Base-by-base conservation (phyloP, 2,797 vertebrate species). In the Halcyon smyrnensis region DNA sequence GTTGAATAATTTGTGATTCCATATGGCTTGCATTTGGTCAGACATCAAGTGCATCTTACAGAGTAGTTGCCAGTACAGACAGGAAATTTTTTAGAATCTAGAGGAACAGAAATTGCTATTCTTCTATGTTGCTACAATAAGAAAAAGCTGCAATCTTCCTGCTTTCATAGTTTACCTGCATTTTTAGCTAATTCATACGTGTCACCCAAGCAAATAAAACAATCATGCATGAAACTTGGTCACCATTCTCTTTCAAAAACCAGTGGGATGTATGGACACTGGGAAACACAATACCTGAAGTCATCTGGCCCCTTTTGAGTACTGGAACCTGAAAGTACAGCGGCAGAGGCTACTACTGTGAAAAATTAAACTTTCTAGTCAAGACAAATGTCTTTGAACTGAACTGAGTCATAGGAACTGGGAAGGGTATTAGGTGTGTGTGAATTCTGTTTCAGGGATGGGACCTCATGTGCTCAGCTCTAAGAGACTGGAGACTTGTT, bases 1-100 rank as follows among this genome's bases (percentile, higher is more conserved):
- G 46, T 20, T 93, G 87, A 94, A 93, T 93, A 94, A 95, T 95
- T 94, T 80, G 59, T 91, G 50, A 88, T 81, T 88, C 77, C 83
- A 82, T 81, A 68, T 91, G 88, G 62, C 59, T 32, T 48, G n/a
- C 8, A 30, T 89, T 91, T 90, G 53, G 71, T 48, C 62, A 81
- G 79, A 46, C 43, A 45, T 48, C 6, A 48, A 70, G 60, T 83
- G 57, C 71, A 62, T 86, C 32, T 74, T 56, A 13, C 18, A 21
- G 56, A 34, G 39, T 43, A 81, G n/a, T 39, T 89, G 62, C 37
- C 46, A 84, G 57, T 46, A 30, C 37, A 88, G 62, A 57, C 10
- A 80, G 80, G 65, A 64, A 69, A 54, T 23, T 50, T 16, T 64
- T 60, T 50, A 25, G 60, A 36, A 48, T 37, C 9, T 20, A n/a